Percentiles rank a stretch among this genome's conserved stretches.
phyloP scores from a whole-genome alignment of 2,113 vertebrate genomes.

The Terrapene triunguis region DNA sequence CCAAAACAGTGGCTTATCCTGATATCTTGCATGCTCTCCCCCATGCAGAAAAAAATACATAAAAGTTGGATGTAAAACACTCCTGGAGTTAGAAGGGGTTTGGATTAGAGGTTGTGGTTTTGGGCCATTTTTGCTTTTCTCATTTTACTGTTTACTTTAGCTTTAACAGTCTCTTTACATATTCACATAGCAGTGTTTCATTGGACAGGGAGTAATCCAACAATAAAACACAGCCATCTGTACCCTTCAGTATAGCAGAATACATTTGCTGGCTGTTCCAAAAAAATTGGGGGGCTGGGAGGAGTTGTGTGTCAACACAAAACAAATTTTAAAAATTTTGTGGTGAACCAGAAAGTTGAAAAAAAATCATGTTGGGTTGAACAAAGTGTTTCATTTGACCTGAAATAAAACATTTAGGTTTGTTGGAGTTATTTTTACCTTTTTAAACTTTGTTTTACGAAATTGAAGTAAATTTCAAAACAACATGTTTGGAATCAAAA shows the following conservation, averaged over 20 bases:
- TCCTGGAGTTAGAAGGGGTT: neutral
- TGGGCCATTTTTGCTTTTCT: rapidly evolving
- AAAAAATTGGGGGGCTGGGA: neutral
- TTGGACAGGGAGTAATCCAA: rapidly evolving
- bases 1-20: neutral
- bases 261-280: neutral
- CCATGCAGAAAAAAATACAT: neutral
- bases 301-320: neutral
- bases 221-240: neutral
- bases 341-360: neutral
- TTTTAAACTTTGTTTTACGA: neutral
- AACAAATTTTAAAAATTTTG: neutral
- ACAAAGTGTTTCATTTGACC: neutral
- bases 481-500: neutral
- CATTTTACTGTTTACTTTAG: neutral
- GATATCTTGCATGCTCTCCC: neutral
- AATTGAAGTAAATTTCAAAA: neutral
- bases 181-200: neutral
- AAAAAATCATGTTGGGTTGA: neutral
- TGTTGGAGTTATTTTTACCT: neutral
- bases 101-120: neutral
- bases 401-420: neutral
- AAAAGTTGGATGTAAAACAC: neutral
- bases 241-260: neutral
- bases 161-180: neutral